phyloP scores from a whole-genome alignment of 2,797 vertebrate genomes.

The Brotula barbata region DNA sequence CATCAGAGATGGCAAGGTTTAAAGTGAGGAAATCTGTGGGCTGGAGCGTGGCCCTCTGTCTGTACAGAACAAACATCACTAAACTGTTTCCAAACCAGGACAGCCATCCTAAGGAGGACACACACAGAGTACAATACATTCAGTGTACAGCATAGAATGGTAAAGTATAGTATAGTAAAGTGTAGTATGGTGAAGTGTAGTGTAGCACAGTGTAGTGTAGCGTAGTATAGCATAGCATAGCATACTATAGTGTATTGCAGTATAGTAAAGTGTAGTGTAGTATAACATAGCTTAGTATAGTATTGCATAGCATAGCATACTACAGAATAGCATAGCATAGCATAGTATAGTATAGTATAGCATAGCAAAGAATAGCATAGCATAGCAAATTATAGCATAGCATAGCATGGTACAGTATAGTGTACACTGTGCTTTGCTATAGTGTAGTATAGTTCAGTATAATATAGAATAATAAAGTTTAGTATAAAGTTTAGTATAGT shows the following conservation, averaged over 20 bases:
- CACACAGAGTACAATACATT: constrained; percentile 8
- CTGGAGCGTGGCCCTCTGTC: constrained; percentile 83
- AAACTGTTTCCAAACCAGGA: constrained; percentile 91
- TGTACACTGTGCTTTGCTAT: background rate
- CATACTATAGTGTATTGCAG: background rate
- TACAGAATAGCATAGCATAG: background rate
- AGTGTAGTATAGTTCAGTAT: background rate
- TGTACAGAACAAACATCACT: constrained; percentile 87
- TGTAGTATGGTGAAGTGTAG: background rate
- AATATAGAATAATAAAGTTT: background rate
- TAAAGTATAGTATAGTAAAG: background rate
- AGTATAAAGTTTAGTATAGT: no score
- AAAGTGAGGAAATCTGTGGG: constrained; percentile 87
- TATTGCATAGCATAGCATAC: no score
- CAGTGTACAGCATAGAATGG: background rate
- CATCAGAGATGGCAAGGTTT: constrained; percentile 86
- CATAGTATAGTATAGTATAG: background rate
- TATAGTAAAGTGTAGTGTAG: background rate
- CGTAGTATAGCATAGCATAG: no score
- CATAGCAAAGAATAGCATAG: background rate
- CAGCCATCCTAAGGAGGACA: constrained; percentile 81
- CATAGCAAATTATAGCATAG: no score
- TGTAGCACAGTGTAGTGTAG: no score
- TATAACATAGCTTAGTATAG: no score
- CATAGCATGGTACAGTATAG: background rate